A percentile compares a stretch with the other conserved stretches of the same genome.
phyloP scores from a whole-genome alignment of 2,888 invertebrate genomes.

The Coecobrya sp. region DNA sequence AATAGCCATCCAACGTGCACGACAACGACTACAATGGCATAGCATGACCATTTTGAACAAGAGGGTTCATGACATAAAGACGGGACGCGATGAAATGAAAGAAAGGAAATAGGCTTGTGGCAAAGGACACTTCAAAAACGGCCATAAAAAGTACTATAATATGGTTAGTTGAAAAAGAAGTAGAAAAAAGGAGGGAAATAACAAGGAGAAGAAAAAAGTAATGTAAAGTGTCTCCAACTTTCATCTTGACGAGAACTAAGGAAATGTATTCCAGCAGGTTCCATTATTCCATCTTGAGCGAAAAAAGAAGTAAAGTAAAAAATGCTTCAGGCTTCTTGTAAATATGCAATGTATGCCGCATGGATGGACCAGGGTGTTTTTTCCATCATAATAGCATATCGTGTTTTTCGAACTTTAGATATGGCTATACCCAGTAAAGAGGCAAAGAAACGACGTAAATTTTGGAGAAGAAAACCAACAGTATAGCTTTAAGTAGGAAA shows the following conservation, averaged over 20 bases:
- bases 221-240: constrained; percentile 80
- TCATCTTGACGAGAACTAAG: constrained; percentile 74
- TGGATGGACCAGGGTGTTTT: constrained; percentile 29
- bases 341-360: constrained; percentile 46
- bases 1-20: constrained; percentile 27
- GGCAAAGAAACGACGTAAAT: constrained; percentile 21
- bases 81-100: constrained; percentile 71
- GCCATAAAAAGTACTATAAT: constrained; percentile 80
- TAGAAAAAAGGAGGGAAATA: constrained; percentile 51
- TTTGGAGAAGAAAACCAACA: not conserved
- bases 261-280: constrained; percentile 73
- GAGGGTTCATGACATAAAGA: constrained; percentile 77
- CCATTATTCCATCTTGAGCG: constrained; percentile 53
- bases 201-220: constrained; percentile 65
- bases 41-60: constrained; percentile 70
- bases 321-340: constrained; percentile 69
- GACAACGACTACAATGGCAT: constrained; percentile 33
- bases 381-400: constrained; percentile 46
- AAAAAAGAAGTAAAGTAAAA: constrained; percentile 49
- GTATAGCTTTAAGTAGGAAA: too few species aligned
- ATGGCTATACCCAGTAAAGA: not conserved
- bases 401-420: not conserved
- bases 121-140: constrained; percentile 81
- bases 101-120: constrained; percentile 82
- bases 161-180: constrained; percentile 77